A percentile compares a stretch with the other conserved stretches of the same genome.
phyloP scores from a whole-genome alignment of 1,140 invertebrate genomes.

The Ridgeia piscesae region DNA sequence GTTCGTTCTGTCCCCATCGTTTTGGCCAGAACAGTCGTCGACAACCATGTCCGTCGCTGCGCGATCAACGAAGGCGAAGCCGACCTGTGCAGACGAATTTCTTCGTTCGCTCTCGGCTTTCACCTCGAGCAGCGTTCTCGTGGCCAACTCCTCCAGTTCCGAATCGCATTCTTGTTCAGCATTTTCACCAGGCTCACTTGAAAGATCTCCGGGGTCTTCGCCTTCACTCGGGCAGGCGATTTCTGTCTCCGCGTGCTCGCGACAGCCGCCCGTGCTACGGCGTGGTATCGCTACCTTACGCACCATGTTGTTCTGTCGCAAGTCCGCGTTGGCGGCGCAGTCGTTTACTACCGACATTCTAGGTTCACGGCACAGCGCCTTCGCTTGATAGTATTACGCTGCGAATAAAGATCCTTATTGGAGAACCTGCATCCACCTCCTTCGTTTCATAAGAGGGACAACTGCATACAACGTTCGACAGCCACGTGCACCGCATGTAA shows the following conservation, averaged over 20 bases:
- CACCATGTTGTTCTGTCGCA: not conserved
- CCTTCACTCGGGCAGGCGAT: not conserved
- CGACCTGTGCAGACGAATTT: not conserved
- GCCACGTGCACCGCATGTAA: not conserved
- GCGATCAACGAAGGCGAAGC: not conserved
- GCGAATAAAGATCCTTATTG: not conserved
- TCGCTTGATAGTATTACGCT: not conserved
- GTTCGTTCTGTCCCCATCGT: not conserved
- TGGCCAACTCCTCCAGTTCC: not conserved
- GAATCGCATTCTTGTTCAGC: not conserved
- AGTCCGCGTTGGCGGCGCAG: not conserved
- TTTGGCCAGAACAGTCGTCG: not conserved
- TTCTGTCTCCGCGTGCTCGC: not conserved
- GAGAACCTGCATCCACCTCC: not conserved
- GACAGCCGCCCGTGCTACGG: not conserved
- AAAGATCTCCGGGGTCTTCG: not conserved
- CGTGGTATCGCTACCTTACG: not conserved
- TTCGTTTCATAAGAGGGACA: not conserved
- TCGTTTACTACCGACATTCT: not conserved
- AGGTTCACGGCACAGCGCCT: not conserved
- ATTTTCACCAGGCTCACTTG: not conserved
- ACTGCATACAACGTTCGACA: not conserved
- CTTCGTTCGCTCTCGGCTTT: not conserved
- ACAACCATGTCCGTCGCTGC: not conserved
- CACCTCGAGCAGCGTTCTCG: not conserved